Evolutionary conservation across 2,797 vertebrate species (phyloP), one percentile per base, ranked within the genome.

Genomic region (Sebastes taczanowskii): DNA sequence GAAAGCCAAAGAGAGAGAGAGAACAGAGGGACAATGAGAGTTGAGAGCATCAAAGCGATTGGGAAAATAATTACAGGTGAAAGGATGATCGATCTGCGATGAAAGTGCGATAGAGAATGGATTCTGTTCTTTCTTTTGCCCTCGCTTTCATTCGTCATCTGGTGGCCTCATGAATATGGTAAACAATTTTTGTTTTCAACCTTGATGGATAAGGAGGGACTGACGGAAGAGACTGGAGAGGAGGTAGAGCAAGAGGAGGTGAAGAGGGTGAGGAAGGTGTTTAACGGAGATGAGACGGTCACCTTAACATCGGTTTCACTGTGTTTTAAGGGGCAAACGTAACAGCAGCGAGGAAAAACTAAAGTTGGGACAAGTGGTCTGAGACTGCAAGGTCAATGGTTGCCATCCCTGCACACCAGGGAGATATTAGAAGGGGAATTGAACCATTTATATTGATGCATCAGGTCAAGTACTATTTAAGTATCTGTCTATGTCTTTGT

Each of bases 111-210:
- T 89, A 78, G 84, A 83, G 72, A 87, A 76, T 64, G 25, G 69
- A 60, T 63, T 87, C 81, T 56, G 60, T 72, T 76, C 80, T 56
- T 82, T 82, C 72, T 82, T 46, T 77, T 56, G 52, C 72, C 60
- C 55, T n/a, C 46, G 53, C 82, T 83, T 77, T 72, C 79, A 78
- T 88, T 88, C 78, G 85, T 89, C 83, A 71, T 78, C 58, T 13
- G 30, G 38, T n/a, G 2, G 56, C 35, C 66, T 86, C 84, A 79
- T 91, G 78, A 89, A 92, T 86, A 90, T 89, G 85, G 11, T 84
- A 77, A 90, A 76, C 64, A 30, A 63, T 76, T 78, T 83, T 83
- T 81, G 89, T 89, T 88, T 83, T 79, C 74, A 80, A 77, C 81
- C 63, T 81, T 82, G 66, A 80, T 88, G 65, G 72, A 83, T 72